A percentile compares a stretch with the other conserved stretches of the same genome.
Evolutionary conservation across 2,888 invertebrate species (phyloP).

Genomic region (Leistus spinibarbis): DNA sequence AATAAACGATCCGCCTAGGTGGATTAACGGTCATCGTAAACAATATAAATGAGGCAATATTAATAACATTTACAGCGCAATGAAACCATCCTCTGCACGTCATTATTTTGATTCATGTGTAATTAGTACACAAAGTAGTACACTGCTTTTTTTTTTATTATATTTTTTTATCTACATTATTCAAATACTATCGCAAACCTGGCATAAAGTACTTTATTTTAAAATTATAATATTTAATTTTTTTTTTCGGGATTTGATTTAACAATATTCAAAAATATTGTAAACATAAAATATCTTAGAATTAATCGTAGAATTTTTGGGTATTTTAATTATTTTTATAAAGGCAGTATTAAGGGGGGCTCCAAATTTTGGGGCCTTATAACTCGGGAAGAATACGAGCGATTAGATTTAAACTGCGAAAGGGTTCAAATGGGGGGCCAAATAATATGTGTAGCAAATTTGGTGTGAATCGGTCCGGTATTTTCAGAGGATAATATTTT

Average conservation of each 20-base stretch:
- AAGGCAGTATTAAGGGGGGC: too few species aligned
- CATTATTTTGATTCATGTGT: constrained; percentile 37
- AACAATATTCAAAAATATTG: too few species aligned
- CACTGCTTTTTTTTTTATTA: constrained; percentile 23
- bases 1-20: constrained; percentile 28
- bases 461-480: too few species aligned
- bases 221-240: constrained; percentile 31
- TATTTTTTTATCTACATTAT: constrained; percentile 6
- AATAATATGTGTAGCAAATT: too few species aligned
- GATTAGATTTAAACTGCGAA: too few species aligned
- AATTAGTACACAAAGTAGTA: constrained; percentile 34
- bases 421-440: too few species aligned
- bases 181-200: not conserved
- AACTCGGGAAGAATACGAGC: too few species aligned
- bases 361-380: too few species aligned
- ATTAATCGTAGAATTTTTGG: too few species aligned
- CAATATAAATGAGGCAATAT: constrained; percentile 35
- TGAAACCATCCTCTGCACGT: constrained; percentile 20
- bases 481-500: too few species aligned
- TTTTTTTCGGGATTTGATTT: constrained; percentile 23
- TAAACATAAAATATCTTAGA: too few species aligned
- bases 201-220: not conserved
- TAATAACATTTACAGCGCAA: constrained; percentile 37
- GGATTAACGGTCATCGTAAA: constrained; percentile 34
- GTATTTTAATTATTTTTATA: too few species aligned